Percentiles rank a stretch among this genome's conserved stretches.
phyloP scores from a whole-genome alignment of 2,113 vertebrate species.

The Phocoena phocoena region DNA sequence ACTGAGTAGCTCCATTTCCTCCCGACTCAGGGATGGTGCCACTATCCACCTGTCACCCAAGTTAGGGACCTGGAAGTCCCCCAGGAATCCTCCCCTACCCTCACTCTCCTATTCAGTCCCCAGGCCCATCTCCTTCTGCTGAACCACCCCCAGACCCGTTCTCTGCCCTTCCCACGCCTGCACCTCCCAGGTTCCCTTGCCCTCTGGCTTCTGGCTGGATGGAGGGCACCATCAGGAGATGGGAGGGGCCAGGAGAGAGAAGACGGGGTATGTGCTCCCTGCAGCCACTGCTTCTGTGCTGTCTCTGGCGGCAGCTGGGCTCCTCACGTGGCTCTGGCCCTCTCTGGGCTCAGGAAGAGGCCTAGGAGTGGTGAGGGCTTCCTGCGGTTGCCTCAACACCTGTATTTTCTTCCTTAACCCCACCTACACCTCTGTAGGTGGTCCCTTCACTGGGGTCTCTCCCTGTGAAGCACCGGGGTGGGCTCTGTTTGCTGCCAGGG shows the following conservation, averaged over 20 bases:
- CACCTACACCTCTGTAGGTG: too few species aligned
- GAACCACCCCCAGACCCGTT: not conserved
- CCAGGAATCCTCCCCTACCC: too few species aligned
- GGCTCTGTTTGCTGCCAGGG: not conserved
- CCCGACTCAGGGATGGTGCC: not conserved
- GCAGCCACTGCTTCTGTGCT: not conserved
- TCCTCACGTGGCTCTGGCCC: not conserved
- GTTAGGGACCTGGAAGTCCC: not conserved
- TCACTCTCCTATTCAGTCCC: too few species aligned
- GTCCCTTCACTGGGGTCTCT: not conserved
- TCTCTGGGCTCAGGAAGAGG: not conserved
- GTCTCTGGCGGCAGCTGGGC: not conserved
- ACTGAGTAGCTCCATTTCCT: not conserved
- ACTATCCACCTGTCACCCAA: not conserved
- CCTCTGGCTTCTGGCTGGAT: not conserved
- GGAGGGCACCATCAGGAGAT: not conserved
- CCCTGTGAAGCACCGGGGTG: not conserved
- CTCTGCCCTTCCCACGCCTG: not conserved
- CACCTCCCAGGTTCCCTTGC: not conserved
- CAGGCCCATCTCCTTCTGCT: not conserved
- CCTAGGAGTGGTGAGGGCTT: not conserved
- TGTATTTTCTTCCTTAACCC: not conserved
- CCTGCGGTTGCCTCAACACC: not conserved
- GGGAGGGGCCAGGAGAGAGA: not conserved
- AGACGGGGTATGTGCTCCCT: not conserved